A percentile compares a stretch with the other conserved stretches of the same genome.
Evolutionary conservation across 1,140 invertebrate species (phyloP).

Genomic region (Ruditapes philippinarum): DNA sequence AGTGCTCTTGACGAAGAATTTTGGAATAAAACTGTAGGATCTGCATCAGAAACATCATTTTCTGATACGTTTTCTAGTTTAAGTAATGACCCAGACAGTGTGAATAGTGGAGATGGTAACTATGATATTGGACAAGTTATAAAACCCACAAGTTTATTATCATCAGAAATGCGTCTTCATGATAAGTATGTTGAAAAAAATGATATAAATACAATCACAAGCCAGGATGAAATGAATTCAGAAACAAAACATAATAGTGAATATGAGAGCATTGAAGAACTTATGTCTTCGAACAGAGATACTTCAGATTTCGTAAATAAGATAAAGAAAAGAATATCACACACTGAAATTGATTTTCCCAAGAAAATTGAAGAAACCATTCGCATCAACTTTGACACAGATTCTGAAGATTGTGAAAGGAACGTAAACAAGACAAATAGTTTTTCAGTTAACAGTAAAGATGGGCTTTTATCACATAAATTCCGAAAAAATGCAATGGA

Average conservation of each 20-base stretch:
- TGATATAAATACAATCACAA: background rate
- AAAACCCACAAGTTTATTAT: no score
- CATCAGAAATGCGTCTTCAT: no score
- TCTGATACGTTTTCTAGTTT: background rate
- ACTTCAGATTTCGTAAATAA: background rate
- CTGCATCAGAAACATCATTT: background rate
- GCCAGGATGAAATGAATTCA: background rate
- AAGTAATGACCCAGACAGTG: no score
- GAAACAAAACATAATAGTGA: background rate
- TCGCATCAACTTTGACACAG: no score
- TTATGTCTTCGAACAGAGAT: background rate
- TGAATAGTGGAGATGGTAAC: no score
- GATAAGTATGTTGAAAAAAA: background rate
- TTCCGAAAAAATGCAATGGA: background rate
- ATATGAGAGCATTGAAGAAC: background rate
- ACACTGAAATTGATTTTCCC: no score
- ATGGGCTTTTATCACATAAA: no score
- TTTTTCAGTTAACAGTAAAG: no score
- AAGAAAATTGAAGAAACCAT: no score
- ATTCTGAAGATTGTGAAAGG: no score
- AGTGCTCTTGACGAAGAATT: conserved; percentile 24
- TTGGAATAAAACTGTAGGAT: background rate
- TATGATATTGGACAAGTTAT: no score
- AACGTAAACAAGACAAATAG: no score
- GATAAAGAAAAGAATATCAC: background rate